Base-by-base conservation (phyloP, 2,113 vertebrate genomes). In the Cryptoleucopteryx plumbea region DNA sequence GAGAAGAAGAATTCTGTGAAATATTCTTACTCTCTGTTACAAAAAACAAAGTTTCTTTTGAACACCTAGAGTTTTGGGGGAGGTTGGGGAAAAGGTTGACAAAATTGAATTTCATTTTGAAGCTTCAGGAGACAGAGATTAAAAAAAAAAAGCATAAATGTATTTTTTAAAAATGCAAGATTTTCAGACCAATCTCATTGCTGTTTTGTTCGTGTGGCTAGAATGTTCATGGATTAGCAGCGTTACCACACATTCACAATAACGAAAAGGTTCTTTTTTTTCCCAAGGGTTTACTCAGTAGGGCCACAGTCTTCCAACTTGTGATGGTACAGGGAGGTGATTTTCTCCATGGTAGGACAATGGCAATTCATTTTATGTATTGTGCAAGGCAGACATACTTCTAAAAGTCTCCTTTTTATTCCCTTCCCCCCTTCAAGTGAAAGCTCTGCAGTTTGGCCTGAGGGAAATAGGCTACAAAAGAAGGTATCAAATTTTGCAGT, bases 401-500 rank as follows among this genome's bases (percentile, higher is more conserved):
- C 36, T 75, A 32, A 59, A 78, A 91, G 34, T 72, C 31, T 78
- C 36, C 9, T 67, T 86, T 77, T 75, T 78, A 47, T 61, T 79
- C 40, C 26, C 11, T 77, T 75, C 5, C n/a, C 32, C 10, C 6
- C 13, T 70, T 66, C 52, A 32, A 45, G 20, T 59, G 81, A 79
- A 56, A 84, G 11, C 68, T 88, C 68, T 68, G 52, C 73, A 74
- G 38, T 84, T 58, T 83, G 80, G 52, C 80, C 81, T n/a, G 59
- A 71, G 81, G 86, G 84, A 65, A 89, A 72, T 7, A 61, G 22
- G 42, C 63, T 83, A 52, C 65, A 86, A 93, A 86, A 86, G 47
- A 61, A 90, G 36, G 56, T 91, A 89, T 85, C 88, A 82, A 67
- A 79, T 95, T 95, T 91, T 94, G 61, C 81, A 79, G 80, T 77